Percentiles rank a stretch among this genome's conserved stretches.
Conservation (phyloP, 2,113 vertebrate genomes). For the Oostethus manadensis region DNA sequence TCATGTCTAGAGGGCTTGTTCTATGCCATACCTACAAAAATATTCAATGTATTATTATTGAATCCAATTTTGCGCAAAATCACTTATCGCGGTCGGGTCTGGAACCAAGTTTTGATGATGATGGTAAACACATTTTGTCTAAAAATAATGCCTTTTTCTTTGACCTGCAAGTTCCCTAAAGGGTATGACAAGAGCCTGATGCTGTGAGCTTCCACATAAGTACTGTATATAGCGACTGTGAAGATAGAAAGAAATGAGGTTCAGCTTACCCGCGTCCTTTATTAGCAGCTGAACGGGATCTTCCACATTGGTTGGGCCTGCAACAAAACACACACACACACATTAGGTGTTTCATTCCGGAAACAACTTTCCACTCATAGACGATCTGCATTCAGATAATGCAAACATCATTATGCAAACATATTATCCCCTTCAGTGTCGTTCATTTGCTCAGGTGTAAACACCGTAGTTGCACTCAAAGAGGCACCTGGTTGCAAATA, state of each 20-base stretch:
- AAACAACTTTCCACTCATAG: not conserved
- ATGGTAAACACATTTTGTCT: too few relatives aligned
- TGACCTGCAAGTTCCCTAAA: too few relatives aligned
- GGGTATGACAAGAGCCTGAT: conserved; percentile 23
- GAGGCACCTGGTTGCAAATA: not conserved
- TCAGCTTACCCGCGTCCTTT: conserved; percentile 89
- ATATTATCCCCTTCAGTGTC: not conserved
- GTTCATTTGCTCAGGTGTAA: not conserved
- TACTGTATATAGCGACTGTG: conserved; percentile 23
- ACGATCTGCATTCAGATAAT: not conserved
- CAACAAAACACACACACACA: conserved; percentile 19
- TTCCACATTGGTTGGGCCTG: conserved; percentile 83
- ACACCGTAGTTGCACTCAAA: not conserved
- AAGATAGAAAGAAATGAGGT: not conserved
- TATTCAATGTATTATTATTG: too few relatives aligned
- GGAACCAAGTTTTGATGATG: too few relatives aligned
- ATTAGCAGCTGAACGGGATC: conserved; percentile 85
- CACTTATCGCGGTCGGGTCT: too few relatives aligned
- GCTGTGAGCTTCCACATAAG: conserved; percentile 20
- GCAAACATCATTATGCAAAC: not conserved
- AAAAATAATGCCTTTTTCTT: too few relatives aligned
- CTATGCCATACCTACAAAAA: too few relatives aligned
- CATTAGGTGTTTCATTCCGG: not conserved
- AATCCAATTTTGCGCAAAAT: too few relatives aligned
- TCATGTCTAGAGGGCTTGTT: too few relatives aligned